Evolutionary conservation across 2,888 invertebrate genomes (phyloP), one percentile per base, ranked within the genome.

Genomic region (Aporophyla nigra): DNA sequence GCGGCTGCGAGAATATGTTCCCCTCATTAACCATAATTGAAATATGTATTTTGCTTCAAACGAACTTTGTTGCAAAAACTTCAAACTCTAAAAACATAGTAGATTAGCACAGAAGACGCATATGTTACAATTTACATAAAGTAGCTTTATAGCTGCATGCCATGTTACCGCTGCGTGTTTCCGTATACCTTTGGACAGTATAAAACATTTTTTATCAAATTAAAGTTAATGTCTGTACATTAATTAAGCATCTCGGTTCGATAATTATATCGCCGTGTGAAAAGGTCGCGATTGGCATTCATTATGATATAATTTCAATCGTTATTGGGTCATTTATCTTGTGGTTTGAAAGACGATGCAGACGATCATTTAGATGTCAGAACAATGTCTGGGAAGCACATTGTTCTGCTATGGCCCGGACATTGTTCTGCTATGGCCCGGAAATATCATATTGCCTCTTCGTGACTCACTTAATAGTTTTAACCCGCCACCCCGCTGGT

Each of bases 181-280:
- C 70, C 76, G 69, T 40, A 33, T 72, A 86, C 78, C 86, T 82
- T 74, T 85, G 86, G 27, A 77, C 70, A 9, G 76, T 21, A 83
- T 77, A 71, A 71, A 74, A 46, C 40, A 67, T 83, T 83, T 85
- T 33, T 83, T 83, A 84, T 86, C 86, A 78, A 86, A 86, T 78
- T 72, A 78, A 65, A 53, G 3, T 70, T 86, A 74, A 83, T 74
- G 86, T 85, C 53, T 63, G 40, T 5, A 27, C 12, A 63, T 49
- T 51, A 83, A 83, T 86, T 83, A 86, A 78, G 61, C 56, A 65
- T 82, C 69, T 61, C 43, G 0, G 33, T 78, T 62, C 58, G 62
- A 83, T 83, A 86, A 56, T 73, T 65, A 69, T 78, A 59, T 78
- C 73, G 83, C 73, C 78, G 86, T 86, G 83, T 83, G 86, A 78